Evolutionary conservation across 2,113 vertebrate genomes (phyloP).

Genomic region (Myotis davidii): DNA sequence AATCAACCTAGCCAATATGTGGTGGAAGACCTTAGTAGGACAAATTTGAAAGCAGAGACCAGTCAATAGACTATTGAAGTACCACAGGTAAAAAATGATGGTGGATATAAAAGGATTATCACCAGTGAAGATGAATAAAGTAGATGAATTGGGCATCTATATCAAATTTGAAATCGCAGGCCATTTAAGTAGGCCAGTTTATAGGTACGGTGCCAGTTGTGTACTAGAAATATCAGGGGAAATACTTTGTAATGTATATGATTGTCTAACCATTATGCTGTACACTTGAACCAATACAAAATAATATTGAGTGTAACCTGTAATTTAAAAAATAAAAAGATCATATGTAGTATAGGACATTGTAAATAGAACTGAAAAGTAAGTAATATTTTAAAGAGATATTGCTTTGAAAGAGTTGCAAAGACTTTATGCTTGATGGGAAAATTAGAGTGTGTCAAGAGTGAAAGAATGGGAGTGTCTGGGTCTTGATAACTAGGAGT

Average conservation of each 20-base stretch:
- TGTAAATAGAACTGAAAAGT: background rate
- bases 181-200: background rate
- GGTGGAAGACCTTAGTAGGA: background rate
- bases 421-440: background rate
- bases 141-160: background rate
- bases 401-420: background rate
- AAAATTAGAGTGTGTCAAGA: background rate
- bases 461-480: background rate
- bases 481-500: background rate
- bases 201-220: background rate
- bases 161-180: background rate
- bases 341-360: background rate
- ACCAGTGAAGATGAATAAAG: background rate
- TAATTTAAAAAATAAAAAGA: background rate
- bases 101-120: background rate
- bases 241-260: background rate
- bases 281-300: background rate
- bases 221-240: background rate
- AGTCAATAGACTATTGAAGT: background rate
- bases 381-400: slow-evolving; percentile 6
- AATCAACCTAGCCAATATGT: background rate
- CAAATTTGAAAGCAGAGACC: background rate
- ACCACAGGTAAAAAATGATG: background rate
- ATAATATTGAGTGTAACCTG: background rate
- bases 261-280: background rate